Percentiles rank a stretch among this genome's conserved stretches.
phyloP scores from a whole-genome alignment of 2,113 vertebrate genomes.

The Paradisaea rubra region DNA sequence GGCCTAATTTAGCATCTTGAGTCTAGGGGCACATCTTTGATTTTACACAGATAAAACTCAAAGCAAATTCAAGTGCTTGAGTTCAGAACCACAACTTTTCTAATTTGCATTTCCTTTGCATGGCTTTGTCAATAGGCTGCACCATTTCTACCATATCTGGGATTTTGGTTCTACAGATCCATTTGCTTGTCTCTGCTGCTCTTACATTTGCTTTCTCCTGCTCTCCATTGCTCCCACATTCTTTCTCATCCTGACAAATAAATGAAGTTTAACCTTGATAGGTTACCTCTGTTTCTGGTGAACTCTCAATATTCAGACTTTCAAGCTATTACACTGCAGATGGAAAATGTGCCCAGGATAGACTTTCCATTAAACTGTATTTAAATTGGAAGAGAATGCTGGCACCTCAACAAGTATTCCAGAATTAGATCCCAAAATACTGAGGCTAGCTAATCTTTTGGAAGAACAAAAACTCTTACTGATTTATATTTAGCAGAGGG shows the following conservation, averaged over 20 bases:
- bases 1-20: background rate
- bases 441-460: conserved; percentile 64
- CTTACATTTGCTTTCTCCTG: background rate
- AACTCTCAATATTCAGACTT: conserved; percentile 22
- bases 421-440: conserved; percentile 68
- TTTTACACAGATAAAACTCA: background rate
- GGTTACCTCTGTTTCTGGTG: conserved; percentile 33
- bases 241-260: background rate
- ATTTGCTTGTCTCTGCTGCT: background rate
- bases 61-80: background rate
- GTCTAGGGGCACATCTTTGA: background rate
- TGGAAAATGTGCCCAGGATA: conserved; percentile 64
- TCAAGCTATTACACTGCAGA: conserved; percentile 19
- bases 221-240: background rate
- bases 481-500: conserved; percentile 68
- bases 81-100: background rate
- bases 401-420: conserved; percentile 64
- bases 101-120: background rate
- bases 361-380: conserved; percentile 65
- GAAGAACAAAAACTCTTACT: conserved; percentile 65
- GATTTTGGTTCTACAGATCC: background rate
- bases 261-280: background rate
- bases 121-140: background rate
- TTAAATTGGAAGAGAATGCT: conserved; percentile 69
- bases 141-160: background rate